Conservation (phyloP, 2,113 vertebrate species). For the Tetrao urogallus region DNA sequence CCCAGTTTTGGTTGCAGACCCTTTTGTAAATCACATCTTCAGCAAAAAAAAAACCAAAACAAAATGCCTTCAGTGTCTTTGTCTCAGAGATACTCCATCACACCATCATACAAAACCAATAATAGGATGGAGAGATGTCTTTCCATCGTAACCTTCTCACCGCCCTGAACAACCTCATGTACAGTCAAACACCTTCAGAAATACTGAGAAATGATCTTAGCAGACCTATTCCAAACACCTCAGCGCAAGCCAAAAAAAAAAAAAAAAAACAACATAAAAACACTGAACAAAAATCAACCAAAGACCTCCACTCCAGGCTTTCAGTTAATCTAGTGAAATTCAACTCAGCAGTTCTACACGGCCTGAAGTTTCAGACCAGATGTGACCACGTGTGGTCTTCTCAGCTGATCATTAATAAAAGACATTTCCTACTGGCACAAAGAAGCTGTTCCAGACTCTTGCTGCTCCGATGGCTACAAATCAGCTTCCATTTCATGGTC, state of each 20-base stretch:
- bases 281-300: background rate
- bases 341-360: background rate
- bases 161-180: background rate
- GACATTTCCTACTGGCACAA: background rate
- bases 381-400: background rate
- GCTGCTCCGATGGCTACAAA: background rate
- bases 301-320: background rate
- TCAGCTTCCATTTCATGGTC: background rate
- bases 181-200: background rate
- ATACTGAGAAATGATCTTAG: background rate
- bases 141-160: background rate
- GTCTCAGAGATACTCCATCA: background rate
- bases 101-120: background rate
- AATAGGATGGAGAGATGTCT: background rate
- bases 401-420: background rate
- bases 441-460: background rate
- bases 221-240: background rate
- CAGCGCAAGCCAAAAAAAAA: background rate
- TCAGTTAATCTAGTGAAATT: background rate
- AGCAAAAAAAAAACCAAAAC: background rate
- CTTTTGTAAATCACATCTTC: background rate
- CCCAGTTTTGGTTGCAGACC: background rate
- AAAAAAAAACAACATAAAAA: background rate
- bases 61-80: background rate
- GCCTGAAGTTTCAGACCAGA: background rate